phyloP scores from a whole-genome alignment of 2,113 vertebrate species.

The Lontra canadensis region DNA sequence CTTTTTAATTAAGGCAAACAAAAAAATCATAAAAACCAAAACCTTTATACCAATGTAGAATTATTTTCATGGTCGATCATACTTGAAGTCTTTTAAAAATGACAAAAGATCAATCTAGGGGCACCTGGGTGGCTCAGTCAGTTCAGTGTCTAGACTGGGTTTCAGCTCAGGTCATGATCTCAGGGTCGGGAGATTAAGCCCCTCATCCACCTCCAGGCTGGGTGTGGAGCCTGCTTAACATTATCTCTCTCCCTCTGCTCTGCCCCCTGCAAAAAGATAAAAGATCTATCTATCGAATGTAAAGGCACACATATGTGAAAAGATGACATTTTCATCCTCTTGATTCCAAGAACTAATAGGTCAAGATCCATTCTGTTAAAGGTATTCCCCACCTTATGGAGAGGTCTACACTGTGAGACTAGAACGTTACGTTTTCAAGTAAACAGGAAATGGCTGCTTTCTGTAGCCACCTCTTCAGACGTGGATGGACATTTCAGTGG shows the following conservation, averaged over 20 bases:
- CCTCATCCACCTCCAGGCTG: not conserved
- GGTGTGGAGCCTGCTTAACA: not conserved
- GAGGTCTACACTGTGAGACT: not conserved
- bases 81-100: not conserved
- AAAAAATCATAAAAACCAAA: not conserved
- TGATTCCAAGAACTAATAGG: not conserved
- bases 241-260: not conserved
- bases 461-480: not conserved
- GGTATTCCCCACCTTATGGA: not conserved
- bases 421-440: not conserved
- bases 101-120: not conserved
- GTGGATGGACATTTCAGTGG: not conserved
- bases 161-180: not conserved
- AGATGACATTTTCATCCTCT: not conserved
- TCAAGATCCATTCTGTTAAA: conserved; percentile 34
- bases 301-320: not conserved
- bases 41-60: not conserved
- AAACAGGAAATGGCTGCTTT: conserved; percentile 18
- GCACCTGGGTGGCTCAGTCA: not conserved
- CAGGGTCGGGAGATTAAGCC: not conserved
- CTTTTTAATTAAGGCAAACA: not conserved
- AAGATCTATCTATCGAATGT: not conserved
- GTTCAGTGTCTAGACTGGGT: not conserved
- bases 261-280: not conserved
- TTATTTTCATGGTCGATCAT: not conserved